Conservation (phyloP, 2,113 vertebrate species). For the Todiramphus saurophagus region DNA sequence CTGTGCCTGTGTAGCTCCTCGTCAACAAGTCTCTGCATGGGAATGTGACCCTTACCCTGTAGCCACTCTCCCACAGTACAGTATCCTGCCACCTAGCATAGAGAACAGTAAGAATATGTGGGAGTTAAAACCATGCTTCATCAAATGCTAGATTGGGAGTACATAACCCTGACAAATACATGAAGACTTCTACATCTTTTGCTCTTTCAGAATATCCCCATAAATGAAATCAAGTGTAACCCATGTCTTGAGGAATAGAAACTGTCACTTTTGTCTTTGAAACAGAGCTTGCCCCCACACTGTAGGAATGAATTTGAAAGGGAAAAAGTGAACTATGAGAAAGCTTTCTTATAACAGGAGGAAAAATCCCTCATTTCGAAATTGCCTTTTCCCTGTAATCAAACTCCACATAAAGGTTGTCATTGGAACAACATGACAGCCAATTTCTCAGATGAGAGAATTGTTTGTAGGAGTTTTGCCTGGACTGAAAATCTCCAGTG, state of each 20-base stretch:
- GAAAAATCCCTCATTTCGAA: not conserved
- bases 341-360: not conserved
- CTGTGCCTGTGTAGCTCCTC: no score
- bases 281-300: not conserved
- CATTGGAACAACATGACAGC: not conserved
- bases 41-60: no score
- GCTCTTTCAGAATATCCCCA: not conserved
- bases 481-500: not conserved
- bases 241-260: not conserved
- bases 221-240: not conserved
- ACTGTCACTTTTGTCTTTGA: not conserved
- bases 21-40: no score
- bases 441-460: not conserved
- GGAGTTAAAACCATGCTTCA: not conserved
- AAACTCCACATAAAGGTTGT: not conserved
- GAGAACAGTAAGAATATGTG: rapidly evolving
- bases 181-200: not conserved
- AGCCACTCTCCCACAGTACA: no score
- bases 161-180: not conserved
- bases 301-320: not conserved
- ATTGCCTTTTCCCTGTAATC: not conserved
- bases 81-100: not conserved
- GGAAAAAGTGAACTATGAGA: not conserved
- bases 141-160: not conserved
- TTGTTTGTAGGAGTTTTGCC: not conserved